phyloP scores from a whole-genome alignment of 2,113 vertebrate species.

The Otus sunia region DNA sequence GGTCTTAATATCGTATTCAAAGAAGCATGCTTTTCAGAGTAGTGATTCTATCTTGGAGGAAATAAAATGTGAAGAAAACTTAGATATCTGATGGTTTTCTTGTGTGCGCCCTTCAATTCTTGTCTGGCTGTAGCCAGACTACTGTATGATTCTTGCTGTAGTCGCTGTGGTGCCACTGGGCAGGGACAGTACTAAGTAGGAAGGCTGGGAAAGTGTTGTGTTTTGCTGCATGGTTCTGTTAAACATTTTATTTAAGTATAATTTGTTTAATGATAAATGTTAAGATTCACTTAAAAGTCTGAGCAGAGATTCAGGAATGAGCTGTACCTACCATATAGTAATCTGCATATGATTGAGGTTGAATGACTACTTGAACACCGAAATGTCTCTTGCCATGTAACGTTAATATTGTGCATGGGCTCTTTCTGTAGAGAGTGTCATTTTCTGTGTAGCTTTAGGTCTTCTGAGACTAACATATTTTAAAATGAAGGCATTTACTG shows the following conservation, averaged over 20 bases:
- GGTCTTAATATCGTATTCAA: background rate
- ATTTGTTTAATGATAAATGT: background rate
- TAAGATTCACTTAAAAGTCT: slow-evolving; percentile 1
- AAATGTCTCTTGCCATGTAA: slow-evolving; percentile 50
- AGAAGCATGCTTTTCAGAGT: slow-evolving; percentile 27
- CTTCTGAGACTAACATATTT: slow-evolving; percentile 29
- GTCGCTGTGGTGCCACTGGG: slow-evolving; percentile 17
- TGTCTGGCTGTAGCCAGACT: background rate
- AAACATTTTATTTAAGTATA: background rate
- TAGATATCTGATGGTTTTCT: slow-evolving; percentile 33
- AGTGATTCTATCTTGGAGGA: slow-evolving; percentile 3
- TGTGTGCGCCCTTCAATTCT: slow-evolving; percentile 15
- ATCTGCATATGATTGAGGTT: slow-evolving; percentile 70
- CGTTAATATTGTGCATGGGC: slow-evolving; percentile 55
- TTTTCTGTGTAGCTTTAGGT: slow-evolving; percentile 55
- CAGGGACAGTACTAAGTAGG: background rate
- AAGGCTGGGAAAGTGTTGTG: background rate
- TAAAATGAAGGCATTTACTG: background rate
- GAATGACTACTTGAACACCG: slow-evolving; percentile 32
- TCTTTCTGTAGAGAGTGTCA: slow-evolving; percentile 38
- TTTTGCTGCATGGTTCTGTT: slow-evolving; percentile 38
- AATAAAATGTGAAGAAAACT: slow-evolving; percentile 34
- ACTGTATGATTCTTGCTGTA: background rate
- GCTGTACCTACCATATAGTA: slow-evolving; percentile 69
- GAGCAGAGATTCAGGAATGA: slow-evolving; percentile 49